Conservation (phyloP, 2,797 vertebrate genomes). For the Ibycter americanus region DNA sequence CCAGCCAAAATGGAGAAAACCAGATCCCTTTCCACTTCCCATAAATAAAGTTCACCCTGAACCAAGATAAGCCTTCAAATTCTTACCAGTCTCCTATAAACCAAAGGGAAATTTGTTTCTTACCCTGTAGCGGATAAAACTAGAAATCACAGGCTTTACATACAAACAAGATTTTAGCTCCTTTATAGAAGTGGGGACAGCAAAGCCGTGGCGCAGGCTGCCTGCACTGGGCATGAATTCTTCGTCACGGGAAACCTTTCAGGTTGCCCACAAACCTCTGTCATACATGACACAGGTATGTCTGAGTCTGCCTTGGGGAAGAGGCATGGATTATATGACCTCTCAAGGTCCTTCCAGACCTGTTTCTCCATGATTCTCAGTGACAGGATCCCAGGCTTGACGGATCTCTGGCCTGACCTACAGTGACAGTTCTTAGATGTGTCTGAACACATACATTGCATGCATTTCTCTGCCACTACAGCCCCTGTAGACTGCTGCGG, state of each 20-base stretch:
- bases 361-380: neutral
- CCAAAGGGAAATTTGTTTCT: neutral
- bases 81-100: neutral
- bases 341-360: conserved; percentile 51
- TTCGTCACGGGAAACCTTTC: neutral
- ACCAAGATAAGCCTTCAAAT: neutral
- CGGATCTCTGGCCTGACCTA: conserved; percentile 44
- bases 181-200: neutral
- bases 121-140: neutral
- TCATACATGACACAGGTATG: conserved; percentile 2
- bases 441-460: conserved; percentile 29
- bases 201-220: neutral
- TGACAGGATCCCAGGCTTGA: conserved; percentile 50
- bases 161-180: neutral
- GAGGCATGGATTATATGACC: conserved; percentile 28
- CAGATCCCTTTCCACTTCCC: neutral
- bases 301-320: neutral
- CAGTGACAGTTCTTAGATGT: conserved; percentile 26
- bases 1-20: neutral
- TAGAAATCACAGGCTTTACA: neutral
- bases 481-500: neutral
- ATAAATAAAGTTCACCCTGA: neutral
- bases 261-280: neutral
- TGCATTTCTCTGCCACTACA: neutral
- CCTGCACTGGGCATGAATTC: neutral